Evolutionary conservation across 2,113 vertebrate species (phyloP), one percentile per base, ranked within the genome.

Genomic region (Leuciscus idus): DNA sequence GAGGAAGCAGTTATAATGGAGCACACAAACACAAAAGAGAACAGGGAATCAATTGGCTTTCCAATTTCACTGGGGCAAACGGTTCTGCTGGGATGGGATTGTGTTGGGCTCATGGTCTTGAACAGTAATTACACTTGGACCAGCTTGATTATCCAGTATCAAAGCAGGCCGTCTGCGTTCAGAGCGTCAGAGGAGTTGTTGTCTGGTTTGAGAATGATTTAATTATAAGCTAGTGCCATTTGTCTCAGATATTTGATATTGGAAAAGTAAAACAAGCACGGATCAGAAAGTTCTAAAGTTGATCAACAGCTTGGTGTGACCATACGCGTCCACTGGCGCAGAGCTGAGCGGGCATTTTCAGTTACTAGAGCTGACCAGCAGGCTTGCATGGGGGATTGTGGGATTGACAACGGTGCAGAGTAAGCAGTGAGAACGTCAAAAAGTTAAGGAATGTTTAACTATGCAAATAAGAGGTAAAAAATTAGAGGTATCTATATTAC

Each of bases 41-140:
- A 83, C 19, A 57, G 85, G 57, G 66, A 86, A 84, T 84, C 57
- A 84, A 81, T 81, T 74, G 70, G 81, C 68, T 86, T 81, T 86
- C 57, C 39, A 84, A 88, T 88, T 73, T 86, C 77, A 30, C 74
- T 74, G 36, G 15, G 75, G 46, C 36, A 46, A 33, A 30, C 8
- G 33, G 39, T 30, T 66, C 64, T 72, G 55, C 28, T 39, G 64
- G 46, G 13, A n/a, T 55, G 50, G 50, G 66, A 83, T 73, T 73
- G 28, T 84, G 50, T 57, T 10, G 62, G 43, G 81, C 33, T 84
- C 68, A 59, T 52, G 48, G 81, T 84, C 30, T 72, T 57, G 46
- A 84, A 48, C 66, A 43, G 81, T 83, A 73, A 83, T 73, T 73
- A 57, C 21, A 72, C 46, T 39, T 11, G 30, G 50, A 82, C 80